Conservation (phyloP, 2,797 vertebrate genomes). For the Oryzias dopingdopingensis region DNA sequence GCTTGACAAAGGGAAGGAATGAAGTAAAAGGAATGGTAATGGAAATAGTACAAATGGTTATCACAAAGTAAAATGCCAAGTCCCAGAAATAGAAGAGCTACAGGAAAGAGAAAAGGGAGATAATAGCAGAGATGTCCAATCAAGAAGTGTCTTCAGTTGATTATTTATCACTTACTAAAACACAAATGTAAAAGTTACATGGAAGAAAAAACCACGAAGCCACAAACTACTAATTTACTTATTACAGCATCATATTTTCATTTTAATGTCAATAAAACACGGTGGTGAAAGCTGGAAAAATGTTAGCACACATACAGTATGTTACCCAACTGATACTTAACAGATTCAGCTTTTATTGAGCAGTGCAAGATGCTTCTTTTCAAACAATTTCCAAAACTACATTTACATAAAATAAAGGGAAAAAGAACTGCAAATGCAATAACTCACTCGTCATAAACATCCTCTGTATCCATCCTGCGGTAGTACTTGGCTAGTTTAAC, state of each 20-base stretch:
- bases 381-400: too few relatives aligned
- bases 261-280: not conserved
- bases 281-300: conserved; percentile 21
- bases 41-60: conserved; percentile 92
- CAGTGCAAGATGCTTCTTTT: not conserved
- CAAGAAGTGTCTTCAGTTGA: not conserved
- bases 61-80: conserved; percentile 99
- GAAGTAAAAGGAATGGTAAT: conserved; percentile 58
- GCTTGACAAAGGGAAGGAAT: conserved; percentile 60
- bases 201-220: not conserved
- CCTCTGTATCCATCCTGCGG: conserved; percentile 97
- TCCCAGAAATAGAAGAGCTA: conserved; percentile 95
- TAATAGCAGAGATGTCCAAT: conserved; percentile 16
- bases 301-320: conserved; percentile 9
- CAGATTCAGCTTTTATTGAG: conserved; percentile 1
- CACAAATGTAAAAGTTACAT: not conserved
- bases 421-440: not conserved
- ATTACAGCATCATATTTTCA: not conserved
- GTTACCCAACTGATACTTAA: not conserved
- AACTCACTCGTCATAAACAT: conserved; percentile 96
- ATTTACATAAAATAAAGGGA: too few relatives aligned
- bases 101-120: conserved; percentile 45
- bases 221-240: not conserved
- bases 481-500: conserved; percentile 94
- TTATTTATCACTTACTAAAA: not conserved